A percentile compares a stretch with the other conserved stretches of the same genome.
phyloP scores from a whole-genome alignment of 2,113 vertebrate genomes.

The Calidris pygmaea region DNA sequence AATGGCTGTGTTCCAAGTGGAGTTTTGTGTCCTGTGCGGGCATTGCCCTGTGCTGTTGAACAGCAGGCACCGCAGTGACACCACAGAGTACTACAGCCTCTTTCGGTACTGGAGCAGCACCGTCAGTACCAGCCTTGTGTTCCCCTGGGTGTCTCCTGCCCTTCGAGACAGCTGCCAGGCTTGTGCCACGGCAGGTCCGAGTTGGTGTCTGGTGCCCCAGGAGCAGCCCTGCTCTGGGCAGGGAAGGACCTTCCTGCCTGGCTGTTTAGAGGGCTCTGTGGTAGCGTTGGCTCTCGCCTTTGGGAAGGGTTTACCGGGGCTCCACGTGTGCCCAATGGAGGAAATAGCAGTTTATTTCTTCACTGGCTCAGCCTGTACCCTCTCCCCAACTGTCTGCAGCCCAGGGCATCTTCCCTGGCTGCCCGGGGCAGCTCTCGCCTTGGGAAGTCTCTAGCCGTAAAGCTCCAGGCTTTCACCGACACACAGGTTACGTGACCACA shows the following conservation, averaged over 20 bases:
- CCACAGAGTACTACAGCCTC: no score
- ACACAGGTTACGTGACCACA: fast-evolving
- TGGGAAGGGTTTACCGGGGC: not conserved
- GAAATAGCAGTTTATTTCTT: not conserved
- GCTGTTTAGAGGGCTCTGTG: not conserved
- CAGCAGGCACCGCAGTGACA: not conserved
- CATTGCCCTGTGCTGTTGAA: not conserved
- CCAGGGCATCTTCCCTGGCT: no score
- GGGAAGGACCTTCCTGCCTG: not conserved
- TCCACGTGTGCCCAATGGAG: fast-evolving
- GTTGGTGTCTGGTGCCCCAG: not conserved
- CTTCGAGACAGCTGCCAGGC: not conserved
- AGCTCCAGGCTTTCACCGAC: not conserved
- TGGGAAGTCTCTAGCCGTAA: not conserved
- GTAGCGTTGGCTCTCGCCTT: fast-evolving
- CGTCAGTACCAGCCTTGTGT: not conserved
- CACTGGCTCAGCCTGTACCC: not conserved
- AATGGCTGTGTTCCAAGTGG: not conserved
- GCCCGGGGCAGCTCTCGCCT: fast-evolving
- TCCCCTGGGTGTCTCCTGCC: not conserved
- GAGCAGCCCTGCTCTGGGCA: not conserved
- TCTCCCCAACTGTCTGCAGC: no score
- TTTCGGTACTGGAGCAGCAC: not conserved
- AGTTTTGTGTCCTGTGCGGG: not conserved
- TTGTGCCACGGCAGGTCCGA: not conserved